Conservation (phyloP, 2,888 invertebrate genomes). For the Aphelenchoides bicaudatus region DNA sequence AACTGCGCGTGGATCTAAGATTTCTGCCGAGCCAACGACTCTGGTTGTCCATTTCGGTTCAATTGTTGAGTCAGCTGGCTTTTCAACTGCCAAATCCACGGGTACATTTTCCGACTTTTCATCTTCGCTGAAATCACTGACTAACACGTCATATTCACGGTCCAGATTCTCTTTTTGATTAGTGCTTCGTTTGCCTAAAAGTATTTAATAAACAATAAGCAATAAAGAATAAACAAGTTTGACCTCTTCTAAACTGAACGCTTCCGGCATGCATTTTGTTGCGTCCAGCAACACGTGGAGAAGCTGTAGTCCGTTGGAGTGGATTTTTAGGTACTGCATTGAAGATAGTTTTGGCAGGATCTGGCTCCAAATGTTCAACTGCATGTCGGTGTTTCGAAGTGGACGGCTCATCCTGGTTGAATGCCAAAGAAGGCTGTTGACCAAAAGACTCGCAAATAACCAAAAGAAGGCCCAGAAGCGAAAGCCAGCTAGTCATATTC, state of each 20-base stretch:
- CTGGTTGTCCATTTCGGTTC: constrained; percentile 7
- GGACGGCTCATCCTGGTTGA: no score
- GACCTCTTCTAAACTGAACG: neutral
- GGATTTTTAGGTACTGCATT: neutral
- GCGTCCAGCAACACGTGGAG: neutral
- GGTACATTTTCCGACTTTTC: neutral
- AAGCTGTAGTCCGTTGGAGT: constrained; percentile 12
- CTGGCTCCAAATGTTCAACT: constrained; percentile 15
- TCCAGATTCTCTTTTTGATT: neutral
- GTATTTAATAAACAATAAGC: neutral
- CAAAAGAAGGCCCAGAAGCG: no score
- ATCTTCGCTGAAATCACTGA: neutral
- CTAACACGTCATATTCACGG: constrained; percentile 3
- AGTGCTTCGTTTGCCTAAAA: no score
- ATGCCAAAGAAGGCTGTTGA: no score
- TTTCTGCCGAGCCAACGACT: constrained; percentile 9
- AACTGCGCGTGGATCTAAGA: constrained; percentile 9
- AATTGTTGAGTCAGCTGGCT: neutral
- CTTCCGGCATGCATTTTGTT: neutral
- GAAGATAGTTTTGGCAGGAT: constrained; percentile 17
- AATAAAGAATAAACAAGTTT: neutral
- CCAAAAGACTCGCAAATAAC: no score
- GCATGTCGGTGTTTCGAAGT: constrained; percentile 19
- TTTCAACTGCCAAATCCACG: neutral
- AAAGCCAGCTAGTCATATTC: no score